Conservation (phyloP, 2,888 invertebrate genomes). For the Trichopria drosophilae region DNA sequence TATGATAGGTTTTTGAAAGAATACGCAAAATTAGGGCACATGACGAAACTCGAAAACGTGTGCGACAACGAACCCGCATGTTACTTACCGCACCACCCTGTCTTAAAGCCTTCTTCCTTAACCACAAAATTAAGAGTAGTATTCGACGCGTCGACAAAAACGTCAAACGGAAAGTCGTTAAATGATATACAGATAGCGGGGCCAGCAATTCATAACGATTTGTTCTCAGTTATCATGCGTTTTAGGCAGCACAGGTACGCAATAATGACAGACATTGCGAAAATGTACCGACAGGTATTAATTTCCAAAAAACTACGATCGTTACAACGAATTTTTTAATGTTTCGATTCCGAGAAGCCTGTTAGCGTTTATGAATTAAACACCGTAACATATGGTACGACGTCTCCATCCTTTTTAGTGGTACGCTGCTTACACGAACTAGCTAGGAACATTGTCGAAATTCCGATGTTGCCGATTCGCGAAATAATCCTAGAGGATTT, state of each 20-base stretch:
- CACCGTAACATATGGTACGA: slow-evolving; percentile 39
- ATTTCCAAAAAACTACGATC: slow-evolving; percentile 25
- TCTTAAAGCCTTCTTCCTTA: too few relatives aligned
- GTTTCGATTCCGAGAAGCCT: slow-evolving; percentile 14
- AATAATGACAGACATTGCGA: slow-evolving; percentile 39
- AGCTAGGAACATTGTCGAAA: too few relatives aligned
- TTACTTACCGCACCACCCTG: slow-evolving; percentile 43
- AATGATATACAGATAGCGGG: slow-evolving; percentile 39
- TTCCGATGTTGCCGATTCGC: too few relatives aligned
- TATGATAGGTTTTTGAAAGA: slow-evolving; percentile 24
- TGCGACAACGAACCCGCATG: neutral
- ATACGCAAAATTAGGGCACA: slow-evolving; percentile 17
- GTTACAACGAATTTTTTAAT: slow-evolving; percentile 42
- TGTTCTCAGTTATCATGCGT: slow-evolving; percentile 24
- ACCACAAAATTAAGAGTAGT: slow-evolving; percentile 42
- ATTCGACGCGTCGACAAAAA: slow-evolving; percentile 39
- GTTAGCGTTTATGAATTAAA: slow-evolving; percentile 22
- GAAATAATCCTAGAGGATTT: slow-evolving; percentile 17
- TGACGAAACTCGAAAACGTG: too few relatives aligned
- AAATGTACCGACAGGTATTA: slow-evolving; percentile 40
- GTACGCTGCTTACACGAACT: slow-evolving; percentile 31
- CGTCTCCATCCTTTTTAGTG: slow-evolving; percentile 37
- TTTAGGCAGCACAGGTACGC: slow-evolving; percentile 25
- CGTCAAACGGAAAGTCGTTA: slow-evolving; percentile 31
- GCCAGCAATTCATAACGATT: slow-evolving; percentile 27